These are phyloP conservation scores for Trogon surrucura DNA, from an alignment of 2,113 vertebrate genomes.

Conservation along the genomic window DNA sequence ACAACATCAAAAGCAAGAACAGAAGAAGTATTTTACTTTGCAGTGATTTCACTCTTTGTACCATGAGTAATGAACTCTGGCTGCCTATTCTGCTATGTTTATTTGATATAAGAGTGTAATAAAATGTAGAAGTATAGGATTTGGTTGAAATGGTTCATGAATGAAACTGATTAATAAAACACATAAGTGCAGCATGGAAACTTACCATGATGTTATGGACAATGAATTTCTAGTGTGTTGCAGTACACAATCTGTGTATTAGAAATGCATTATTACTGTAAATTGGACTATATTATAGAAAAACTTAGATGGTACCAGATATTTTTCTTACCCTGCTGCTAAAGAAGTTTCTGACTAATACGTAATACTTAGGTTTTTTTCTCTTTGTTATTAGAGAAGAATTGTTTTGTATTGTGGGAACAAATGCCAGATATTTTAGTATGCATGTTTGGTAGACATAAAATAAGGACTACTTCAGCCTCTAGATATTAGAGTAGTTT, in stretches of 20 bases:
- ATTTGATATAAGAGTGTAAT: neutral
- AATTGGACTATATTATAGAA: neutral
- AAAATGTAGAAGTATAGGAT: neutral
- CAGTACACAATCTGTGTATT: neutral
- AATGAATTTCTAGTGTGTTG: neutral
- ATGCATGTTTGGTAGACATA: neutral
- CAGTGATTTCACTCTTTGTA: neutral
- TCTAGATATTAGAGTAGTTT: neutral
- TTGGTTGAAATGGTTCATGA: neutral
- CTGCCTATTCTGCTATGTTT: neutral
- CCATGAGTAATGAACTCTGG: neutral
- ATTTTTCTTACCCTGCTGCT: neutral
- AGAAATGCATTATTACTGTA: neutral
- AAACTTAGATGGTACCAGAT: neutral
- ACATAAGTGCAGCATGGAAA: neutral
- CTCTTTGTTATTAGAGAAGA: neutral
- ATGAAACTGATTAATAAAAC: neutral
- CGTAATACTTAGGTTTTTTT: neutral
- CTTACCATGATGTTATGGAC: neutral
- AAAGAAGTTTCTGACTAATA: neutral
- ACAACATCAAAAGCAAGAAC: neutral
- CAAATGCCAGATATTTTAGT: neutral
- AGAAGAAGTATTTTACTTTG: neutral
- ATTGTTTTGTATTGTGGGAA: neutral
- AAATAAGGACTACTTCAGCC: neutral